phyloP scores from a whole-genome alignment of 2,113 vertebrate genomes.

The Prinia subflava region DNA sequence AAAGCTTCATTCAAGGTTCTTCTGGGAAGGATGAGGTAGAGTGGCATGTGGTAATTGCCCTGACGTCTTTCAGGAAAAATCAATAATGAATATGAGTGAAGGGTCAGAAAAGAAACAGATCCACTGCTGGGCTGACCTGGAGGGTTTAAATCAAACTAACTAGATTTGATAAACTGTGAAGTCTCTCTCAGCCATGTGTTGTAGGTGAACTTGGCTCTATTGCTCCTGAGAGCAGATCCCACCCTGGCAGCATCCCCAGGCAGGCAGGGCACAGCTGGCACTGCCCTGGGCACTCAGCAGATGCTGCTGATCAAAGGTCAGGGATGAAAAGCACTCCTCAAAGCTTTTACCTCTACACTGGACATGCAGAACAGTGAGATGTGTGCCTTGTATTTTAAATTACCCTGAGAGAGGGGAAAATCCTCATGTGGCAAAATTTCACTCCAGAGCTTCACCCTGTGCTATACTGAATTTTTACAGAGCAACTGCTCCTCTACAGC shows the following conservation, averaged over 20 bases:
- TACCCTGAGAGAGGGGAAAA: neutral
- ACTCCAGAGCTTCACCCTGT: neutral
- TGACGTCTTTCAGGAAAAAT: slow-evolving; percentile 63
- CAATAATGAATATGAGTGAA: slow-evolving; percentile 66
- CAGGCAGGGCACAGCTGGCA: too few species aligned
- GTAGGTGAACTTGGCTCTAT: neutral
- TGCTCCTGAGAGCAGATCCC: neutral
- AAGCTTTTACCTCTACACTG: neutral
- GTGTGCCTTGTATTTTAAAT: neutral
- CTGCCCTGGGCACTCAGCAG: neutral
- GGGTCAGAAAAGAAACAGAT: slow-evolving; percentile 42
- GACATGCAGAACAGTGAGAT: neutral
- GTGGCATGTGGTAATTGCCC: slow-evolving; percentile 51
- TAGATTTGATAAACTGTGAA: slow-evolving; percentile 31
- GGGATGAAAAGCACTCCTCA: neutral
- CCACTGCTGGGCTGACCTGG: neutral
- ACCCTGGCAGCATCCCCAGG: neutral
- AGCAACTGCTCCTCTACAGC: neutral
- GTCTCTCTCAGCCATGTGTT: neutral
- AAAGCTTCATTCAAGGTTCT: slow-evolving; percentile 42
- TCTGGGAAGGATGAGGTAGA: slow-evolving; percentile 41
- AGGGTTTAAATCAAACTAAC: slow-evolving; percentile 47
- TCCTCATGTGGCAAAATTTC: neutral
- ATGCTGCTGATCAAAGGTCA: neutral
- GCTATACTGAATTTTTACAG: neutral